phyloP scores from a whole-genome alignment of 2,888 invertebrate genomes.

The Drosophila acutilabella region DNA sequence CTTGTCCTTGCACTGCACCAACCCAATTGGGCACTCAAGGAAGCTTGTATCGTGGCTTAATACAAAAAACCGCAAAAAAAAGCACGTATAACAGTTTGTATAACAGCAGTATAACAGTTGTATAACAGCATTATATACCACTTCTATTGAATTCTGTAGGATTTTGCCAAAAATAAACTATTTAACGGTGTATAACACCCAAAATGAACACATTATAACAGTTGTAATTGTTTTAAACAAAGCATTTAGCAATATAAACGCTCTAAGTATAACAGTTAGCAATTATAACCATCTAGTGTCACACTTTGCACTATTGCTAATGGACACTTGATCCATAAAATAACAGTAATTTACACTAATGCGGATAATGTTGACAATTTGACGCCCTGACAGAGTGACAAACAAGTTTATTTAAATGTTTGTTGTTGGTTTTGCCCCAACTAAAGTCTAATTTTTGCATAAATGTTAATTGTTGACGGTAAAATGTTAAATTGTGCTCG shows the following conservation, averaged over 20 bases:
- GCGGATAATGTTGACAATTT: slow-evolving; percentile 58
- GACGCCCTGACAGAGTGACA: slow-evolving; percentile 44
- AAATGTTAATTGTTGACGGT: slow-evolving; percentile 65
- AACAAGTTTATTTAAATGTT: slow-evolving; percentile 34
- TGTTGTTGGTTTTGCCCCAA: background rate
- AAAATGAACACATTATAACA: background rate
- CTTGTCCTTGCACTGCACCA: slow-evolving; percentile 23
- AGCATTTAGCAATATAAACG: slow-evolving; percentile 3
- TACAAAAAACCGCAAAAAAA: background rate
- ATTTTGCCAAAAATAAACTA: background rate
- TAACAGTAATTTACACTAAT: slow-evolving; percentile 56
- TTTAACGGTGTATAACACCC: background rate
- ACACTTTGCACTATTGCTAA: slow-evolving; percentile 23
- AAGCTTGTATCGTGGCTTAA: background rate
- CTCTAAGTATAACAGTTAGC: slow-evolving; percentile 9
- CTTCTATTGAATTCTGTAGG: no score
- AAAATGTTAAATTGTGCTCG: slow-evolving; percentile 65
- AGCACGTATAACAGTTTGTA: background rate
- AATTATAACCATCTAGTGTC: slow-evolving; percentile 20
- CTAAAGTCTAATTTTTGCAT: slow-evolving; percentile 64
- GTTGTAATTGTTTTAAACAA: background rate
- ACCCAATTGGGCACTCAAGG: slow-evolving; percentile 19
- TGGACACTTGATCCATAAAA: slow-evolving; percentile 42
- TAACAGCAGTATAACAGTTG: background rate
- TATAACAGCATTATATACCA: no score